phyloP scores from a whole-genome alignment of 2,113 vertebrate species.

The Ophthalmolycus amberensis region DNA sequence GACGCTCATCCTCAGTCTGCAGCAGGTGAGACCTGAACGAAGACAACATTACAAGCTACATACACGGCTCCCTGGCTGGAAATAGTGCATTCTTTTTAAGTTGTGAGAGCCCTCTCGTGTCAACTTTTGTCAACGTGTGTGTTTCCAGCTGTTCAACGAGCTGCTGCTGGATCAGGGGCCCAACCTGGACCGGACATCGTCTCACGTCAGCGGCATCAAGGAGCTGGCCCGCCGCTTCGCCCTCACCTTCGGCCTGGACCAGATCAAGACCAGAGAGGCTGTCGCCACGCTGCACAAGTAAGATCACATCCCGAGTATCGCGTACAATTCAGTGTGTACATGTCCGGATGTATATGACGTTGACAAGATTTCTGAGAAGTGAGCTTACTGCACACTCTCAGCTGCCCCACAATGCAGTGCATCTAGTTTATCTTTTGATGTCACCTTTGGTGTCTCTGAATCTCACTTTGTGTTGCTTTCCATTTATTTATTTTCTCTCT shows the following conservation, averaged over 20 bases:
- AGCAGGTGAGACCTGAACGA: slow-evolving; percentile 87
- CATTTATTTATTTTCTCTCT: not conserved
- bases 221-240: slow-evolving; percentile 97
- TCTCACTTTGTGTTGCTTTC: not conserved
- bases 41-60: too few relatives aligned
- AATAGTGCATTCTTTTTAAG: not conserved
- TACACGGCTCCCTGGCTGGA: not conserved
- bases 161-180: slow-evolving; percentile 98
- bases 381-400: too few relatives aligned
- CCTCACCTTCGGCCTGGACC: slow-evolving; percentile 97
- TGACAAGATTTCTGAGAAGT: too few relatives aligned
- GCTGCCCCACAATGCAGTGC: not conserved
- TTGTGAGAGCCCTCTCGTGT: not conserved
- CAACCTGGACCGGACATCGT: slow-evolving; percentile 96
- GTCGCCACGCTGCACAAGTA: slow-evolving; percentile 99
- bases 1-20: slow-evolving; percentile 98
- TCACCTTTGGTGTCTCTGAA: not conserved
- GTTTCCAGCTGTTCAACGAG: slow-evolving; percentile 94
- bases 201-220: slow-evolving; percentile 98
- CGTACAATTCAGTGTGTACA: too few relatives aligned
- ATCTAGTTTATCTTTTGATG: not conserved
- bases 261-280: slow-evolving; percentile 98
- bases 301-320: slow-evolving; percentile 59
- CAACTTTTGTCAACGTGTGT: slow-evolving; percentile 10
- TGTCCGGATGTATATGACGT: too few relatives aligned